Conservation (phyloP, 2,888 invertebrate genomes). For the Ferrisia virgata region DNA sequence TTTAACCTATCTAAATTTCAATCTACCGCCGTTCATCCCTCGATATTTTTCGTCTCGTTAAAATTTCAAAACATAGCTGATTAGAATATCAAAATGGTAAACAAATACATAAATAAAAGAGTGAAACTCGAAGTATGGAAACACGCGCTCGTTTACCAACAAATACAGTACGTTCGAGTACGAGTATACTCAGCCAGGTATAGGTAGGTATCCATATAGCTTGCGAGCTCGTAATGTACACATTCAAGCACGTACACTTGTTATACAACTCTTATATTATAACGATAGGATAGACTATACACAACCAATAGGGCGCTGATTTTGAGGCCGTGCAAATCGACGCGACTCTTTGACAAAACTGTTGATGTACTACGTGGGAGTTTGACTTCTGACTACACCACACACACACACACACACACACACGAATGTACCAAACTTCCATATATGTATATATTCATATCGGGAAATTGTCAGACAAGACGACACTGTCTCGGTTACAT, state of each 20-base stretch:
- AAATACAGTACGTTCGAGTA: background rate
- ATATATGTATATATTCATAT: background rate
- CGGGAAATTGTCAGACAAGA: background rate
- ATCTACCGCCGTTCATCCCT: background rate
- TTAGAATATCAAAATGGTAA: background rate
- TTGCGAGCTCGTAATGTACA: background rate
- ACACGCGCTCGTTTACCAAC: background rate
- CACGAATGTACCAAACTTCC: background rate
- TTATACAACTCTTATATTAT: background rate
- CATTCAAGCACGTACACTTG: background rate
- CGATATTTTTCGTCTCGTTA: background rate
- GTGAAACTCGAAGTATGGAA: background rate
- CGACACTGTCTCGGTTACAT: background rate
- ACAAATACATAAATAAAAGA: background rate
- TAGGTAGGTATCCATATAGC: too few species aligned
- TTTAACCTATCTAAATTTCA: background rate
- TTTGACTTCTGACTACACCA: background rate
- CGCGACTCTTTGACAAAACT: background rate
- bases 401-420: too few species aligned
- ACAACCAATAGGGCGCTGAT: conserved; percentile 1
- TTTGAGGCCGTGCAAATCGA: background rate
- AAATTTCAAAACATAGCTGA: background rate
- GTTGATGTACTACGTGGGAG: background rate
- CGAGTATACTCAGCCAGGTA: too few species aligned
- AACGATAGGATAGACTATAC: background rate